Conservation (phyloP, 2,888 invertebrate species). For the Callyntrura guangdongensis region DNA sequence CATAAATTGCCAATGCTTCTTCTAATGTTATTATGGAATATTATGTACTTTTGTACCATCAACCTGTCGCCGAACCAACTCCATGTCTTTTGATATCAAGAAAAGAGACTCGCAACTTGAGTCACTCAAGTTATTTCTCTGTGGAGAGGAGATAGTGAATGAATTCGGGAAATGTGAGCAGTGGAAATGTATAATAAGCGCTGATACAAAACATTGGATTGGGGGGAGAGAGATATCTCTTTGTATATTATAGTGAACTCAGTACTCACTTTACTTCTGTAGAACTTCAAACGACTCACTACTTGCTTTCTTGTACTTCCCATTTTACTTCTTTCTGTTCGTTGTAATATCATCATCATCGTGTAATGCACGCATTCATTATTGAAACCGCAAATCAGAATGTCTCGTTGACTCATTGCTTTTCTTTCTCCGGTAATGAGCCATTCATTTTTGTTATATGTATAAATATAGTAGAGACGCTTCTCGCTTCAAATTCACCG, state of each 20-base stretch:
- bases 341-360: too few species aligned
- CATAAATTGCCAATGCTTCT: slow-evolving; percentile 70
- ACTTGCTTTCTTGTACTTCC: too few species aligned
- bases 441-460: slow-evolving; percentile 57
- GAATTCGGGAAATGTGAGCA: neutral
- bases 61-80: neutral
- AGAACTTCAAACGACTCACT: too few species aligned
- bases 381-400: slow-evolving; percentile 19
- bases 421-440: slow-evolving; percentile 65
- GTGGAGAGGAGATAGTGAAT: slow-evolving; percentile 17
- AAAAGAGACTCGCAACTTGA: neutral
- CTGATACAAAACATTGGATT: too few species aligned
- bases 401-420: slow-evolving; percentile 57
- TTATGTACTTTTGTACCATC: slow-evolving; percentile 14
- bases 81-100: slow-evolving; percentile 30
- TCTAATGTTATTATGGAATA: slow-evolving; percentile 52
- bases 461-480: neutral
- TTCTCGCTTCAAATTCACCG: neutral
- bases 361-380: neutral
- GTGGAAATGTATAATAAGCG: neutral
- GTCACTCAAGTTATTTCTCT: neutral
- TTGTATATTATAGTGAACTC: too few species aligned
- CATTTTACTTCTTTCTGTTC: too few species aligned
- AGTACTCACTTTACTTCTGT: too few species aligned
- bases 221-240: too few species aligned